These are phyloP conservation scores for Pogoniulus pusillus DNA, from an alignment of 2,797 vertebrate genomes.

Conservation along the genomic window DNA sequence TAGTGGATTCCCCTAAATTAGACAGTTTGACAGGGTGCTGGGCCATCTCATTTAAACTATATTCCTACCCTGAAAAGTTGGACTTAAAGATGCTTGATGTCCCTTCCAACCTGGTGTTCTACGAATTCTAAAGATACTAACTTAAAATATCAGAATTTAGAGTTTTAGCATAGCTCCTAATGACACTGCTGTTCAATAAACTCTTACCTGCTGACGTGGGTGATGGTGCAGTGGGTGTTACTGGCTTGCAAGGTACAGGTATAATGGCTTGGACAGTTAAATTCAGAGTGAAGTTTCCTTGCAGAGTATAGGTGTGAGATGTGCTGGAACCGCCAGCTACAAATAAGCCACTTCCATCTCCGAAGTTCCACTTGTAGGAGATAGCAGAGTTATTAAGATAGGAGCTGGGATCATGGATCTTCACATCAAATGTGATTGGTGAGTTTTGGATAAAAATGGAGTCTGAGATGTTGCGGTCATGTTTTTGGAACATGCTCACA, in stretches of 20 bases:
- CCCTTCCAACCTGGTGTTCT: too few relatives aligned
- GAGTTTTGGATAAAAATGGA: slow-evolving; percentile 85
- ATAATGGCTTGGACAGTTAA: slow-evolving; percentile 88
- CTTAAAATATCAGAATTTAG: neutral
- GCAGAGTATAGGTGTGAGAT: slow-evolving; percentile 82
- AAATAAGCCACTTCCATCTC: slow-evolving; percentile 82
- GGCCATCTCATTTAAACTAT: too few relatives aligned
- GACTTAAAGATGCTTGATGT: too few relatives aligned
- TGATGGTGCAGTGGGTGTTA: slow-evolving; percentile 57
- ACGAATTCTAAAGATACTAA: neutral
- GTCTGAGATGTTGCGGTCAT: slow-evolving; percentile 82
- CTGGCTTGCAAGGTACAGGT: slow-evolving; percentile 78
- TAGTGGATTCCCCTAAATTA: too few relatives aligned
- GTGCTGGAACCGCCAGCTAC: slow-evolving; percentile 78
- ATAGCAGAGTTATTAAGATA: slow-evolving; percentile 87
- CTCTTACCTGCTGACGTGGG: slow-evolving; percentile 67
- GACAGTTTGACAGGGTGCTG: too few relatives aligned
- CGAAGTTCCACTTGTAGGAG: slow-evolving; percentile 90
- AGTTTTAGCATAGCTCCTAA: slow-evolving; percentile 3
- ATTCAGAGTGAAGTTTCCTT: slow-evolving; percentile 84
- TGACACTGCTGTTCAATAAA: neutral
- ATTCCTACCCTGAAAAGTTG: too few relatives aligned
- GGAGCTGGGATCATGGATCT: slow-evolving; percentile 89
- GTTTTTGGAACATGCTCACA: slow-evolving; percentile 89
- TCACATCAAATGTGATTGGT: slow-evolving; percentile 84